A percentile compares a stretch with the other conserved stretches of the same genome.
Evolutionary conservation across 2,797 vertebrate species (phyloP).

Genomic region (Linurgus olivaceus): DNA sequence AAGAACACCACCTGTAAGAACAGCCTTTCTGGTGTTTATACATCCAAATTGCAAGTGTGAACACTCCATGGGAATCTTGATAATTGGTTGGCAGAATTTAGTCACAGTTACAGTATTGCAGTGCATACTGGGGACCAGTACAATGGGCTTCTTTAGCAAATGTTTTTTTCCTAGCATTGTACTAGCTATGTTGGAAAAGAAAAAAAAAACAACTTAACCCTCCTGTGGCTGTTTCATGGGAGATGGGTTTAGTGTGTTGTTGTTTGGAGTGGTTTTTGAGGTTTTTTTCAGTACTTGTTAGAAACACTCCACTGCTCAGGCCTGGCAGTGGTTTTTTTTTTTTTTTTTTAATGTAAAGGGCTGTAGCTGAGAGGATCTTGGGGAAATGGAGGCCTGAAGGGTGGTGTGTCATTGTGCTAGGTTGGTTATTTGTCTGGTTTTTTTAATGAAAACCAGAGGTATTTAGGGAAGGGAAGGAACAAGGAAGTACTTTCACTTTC

Average conservation of each 20-base stretch:
- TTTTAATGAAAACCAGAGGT: not conserved
- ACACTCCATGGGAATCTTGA: not conserved
- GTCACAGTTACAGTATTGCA: not conserved
- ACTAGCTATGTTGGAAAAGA: not conserved
- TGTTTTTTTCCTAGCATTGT: not conserved
- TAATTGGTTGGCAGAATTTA: not conserved
- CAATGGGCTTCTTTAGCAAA: not conserved
- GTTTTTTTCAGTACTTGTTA: not conserved
- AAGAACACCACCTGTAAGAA: not conserved
- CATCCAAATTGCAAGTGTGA: not conserved
- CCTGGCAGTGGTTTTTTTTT: not conserved
- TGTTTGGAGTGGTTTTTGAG: not conserved
- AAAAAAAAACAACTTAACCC: accelerated
- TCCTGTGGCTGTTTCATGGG: not conserved
- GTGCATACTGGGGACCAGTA: not conserved
- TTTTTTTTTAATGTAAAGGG: not conserved
- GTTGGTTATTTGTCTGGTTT: not conserved
- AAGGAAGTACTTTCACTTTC: not conserved
- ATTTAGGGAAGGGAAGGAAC: not conserved
- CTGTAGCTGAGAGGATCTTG: not conserved
- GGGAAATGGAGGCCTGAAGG: not conserved
- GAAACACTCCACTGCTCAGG: not conserved
- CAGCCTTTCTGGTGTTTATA: not conserved
- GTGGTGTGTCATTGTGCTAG: not conserved
- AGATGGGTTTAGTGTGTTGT: not conserved